Conservation (phyloP, 37 sponge, comb jelly and placozoan genomes). For the Eunapius fragilis region DNA sequence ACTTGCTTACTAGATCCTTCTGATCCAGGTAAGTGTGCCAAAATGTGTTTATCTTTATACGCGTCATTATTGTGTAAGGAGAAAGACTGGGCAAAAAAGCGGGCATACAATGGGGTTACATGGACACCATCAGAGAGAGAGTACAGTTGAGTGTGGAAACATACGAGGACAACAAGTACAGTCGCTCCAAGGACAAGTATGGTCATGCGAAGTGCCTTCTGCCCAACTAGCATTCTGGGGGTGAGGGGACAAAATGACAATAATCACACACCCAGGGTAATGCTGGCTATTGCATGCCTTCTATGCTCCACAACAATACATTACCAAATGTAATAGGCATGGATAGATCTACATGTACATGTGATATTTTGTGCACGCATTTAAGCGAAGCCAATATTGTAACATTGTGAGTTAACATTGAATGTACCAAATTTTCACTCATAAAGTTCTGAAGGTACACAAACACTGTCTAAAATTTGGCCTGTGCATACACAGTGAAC, state of each 20-base stretch:
- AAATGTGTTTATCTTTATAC: not conserved
- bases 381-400: too few relatives aligned
- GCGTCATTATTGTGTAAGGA: not conserved
- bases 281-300: too few relatives aligned
- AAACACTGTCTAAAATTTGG: too few relatives aligned
- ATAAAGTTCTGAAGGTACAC: too few relatives aligned
- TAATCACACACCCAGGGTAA: too few relatives aligned
- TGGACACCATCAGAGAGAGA: not conserved
- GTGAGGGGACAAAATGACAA: not conserved
- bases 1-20: not conserved
- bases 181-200: not conserved
- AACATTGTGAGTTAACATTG: too few relatives aligned
- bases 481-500: too few relatives aligned
- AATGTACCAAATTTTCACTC: too few relatives aligned
- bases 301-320: too few relatives aligned
- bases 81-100: not conserved
- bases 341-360: too few relatives aligned
- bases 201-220: not conserved
- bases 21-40: not conserved
- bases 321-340: too few relatives aligned
- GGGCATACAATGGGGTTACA: not conserved
- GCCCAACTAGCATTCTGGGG: not conserved
- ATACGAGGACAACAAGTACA: not conserved
- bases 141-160: not conserved
- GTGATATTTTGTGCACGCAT: too few relatives aligned